Evolutionary conservation across 2,113 vertebrate genomes (phyloP), one percentile per base, ranked within the genome.

Genomic region (Pangasianodon gigas): DNA sequence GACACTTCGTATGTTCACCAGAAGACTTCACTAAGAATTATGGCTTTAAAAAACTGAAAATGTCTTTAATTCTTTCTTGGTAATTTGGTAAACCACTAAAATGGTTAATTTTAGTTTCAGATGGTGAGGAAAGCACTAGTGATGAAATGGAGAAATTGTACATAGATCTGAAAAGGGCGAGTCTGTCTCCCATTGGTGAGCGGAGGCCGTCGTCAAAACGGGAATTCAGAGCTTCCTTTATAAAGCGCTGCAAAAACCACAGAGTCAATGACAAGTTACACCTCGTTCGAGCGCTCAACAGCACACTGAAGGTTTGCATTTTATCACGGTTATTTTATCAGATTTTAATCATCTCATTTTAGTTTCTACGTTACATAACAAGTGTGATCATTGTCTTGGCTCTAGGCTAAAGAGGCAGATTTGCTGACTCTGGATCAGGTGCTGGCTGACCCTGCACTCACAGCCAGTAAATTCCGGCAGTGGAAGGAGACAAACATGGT

Each of bases 141-240:
- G 98, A 99, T 92, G 98, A 99, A 94, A 98, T 99, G 98, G 97
- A 99, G 91, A 95, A 96, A 92, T 95, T 99, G 90, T 99, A 98
- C 90, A 98, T 97, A 90, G 97, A 97, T 2, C 91, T 99, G 90
- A 98, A 99, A 90, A 95, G 98, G 93, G 98, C 98, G 54, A 98
- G 97, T 89, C 94, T 99, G 2, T 99, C 98, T 75, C 98, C 98
- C 18, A 97, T 97, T 56, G 98, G 98, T 81, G 97, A 98, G 82
- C 96, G 97, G 9, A 96, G 98, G 29, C 97, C 98, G 69, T 98
- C 98, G 29, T 98, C 98, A 0, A 98, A 97, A 94, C 97, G 97
- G 92, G 98, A 99, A 91, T 96, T 98, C 92, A 97, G 98, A 88
- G 97, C 97, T 83, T 99, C 98, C 3, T 99, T 99, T 65, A 95